These are phyloP conservation scores for Tokudaia tokunoshimensis DNA, from an alignment of 2,797 vertebrate genomes.

Conservation along the genomic window DNA sequence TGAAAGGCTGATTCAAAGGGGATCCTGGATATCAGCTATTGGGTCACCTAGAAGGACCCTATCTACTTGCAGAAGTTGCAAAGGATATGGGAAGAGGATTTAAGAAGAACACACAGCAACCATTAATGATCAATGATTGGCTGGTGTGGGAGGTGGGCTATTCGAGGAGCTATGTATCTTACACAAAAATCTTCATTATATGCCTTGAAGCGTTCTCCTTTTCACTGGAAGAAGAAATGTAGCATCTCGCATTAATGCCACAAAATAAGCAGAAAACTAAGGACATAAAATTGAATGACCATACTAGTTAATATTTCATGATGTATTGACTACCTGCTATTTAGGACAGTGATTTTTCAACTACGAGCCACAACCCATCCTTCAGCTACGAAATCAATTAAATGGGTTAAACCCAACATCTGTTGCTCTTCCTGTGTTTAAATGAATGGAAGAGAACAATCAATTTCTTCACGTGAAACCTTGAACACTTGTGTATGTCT, in stretches of 20 bases:
- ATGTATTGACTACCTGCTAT: neutral
- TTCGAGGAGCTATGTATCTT: neutral
- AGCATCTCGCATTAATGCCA: neutral
- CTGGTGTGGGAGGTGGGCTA: neutral
- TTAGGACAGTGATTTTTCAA: neutral
- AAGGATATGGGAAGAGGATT: neutral
- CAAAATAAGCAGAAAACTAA: neutral
- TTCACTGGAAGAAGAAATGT: neutral
- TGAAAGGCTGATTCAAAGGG: neutral
- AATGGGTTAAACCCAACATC: neutral
- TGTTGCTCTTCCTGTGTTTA: neutral
- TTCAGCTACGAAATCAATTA: neutral
- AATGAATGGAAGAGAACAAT: neutral
- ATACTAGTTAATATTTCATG: neutral
- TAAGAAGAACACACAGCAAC: neutral
- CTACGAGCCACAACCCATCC: neutral
- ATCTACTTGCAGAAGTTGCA: neutral
- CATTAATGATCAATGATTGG: neutral
- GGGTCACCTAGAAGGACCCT: neutral
- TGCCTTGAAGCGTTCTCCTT: neutral
- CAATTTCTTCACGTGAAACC: neutral
- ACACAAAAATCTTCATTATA: neutral
- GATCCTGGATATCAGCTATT: neutral
- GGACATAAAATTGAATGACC: neutral
- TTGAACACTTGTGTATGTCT: neutral